Evolutionary conservation across 2,113 vertebrate genomes (phyloP), one percentile per base, ranked within the genome.

Genomic region (Hydropotes inermis): DNA sequence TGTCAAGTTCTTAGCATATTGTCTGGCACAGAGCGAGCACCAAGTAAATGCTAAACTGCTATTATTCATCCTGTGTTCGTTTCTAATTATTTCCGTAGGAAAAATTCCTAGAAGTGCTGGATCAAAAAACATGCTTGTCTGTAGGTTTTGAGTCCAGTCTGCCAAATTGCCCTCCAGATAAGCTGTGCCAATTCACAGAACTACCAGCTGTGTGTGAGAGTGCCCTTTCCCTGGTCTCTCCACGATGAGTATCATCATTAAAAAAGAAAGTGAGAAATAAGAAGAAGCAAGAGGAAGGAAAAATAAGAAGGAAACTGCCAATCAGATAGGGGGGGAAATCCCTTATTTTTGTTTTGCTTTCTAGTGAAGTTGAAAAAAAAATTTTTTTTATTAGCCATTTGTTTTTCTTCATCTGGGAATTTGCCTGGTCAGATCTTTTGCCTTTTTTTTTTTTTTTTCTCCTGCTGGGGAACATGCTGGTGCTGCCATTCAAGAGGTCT

Each of bases 91-190:
- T 97, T 98, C 95, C 78, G 91, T 81, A 97, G 94, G 91, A 97
- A 96, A 98, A 95, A 95, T 98, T 97, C 97, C 93, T 98, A 93
- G 98, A 98, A 97, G 92, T 91, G 88, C 88, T 94, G 82, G 97
- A 97, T 97, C 94, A 93, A 91, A 98, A 82, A 36, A 89, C 90
- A 61, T 33, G 50, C 57, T 94, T 86, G 95, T 97, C 81, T 96
- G 97, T 74, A 78, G 90, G 23, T 64, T 95, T 97, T 78, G 36
- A 81, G 82, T 47, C 89, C 64, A 96, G 91, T 74, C 96, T 98
- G 98, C 96, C 96, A 97, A 96, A 98, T 67, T 97, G 96, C 93
- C 98, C 98, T 98, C 94, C 96, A 87, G 97, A 94, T 79, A 94
- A 86, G 52, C 93, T 57, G 76, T 94, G 97, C 95, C 97, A 97